These are phyloP conservation scores for Timema podura DNA, from an alignment of 2,888 invertebrate species.

Conservation along the genomic window DNA sequence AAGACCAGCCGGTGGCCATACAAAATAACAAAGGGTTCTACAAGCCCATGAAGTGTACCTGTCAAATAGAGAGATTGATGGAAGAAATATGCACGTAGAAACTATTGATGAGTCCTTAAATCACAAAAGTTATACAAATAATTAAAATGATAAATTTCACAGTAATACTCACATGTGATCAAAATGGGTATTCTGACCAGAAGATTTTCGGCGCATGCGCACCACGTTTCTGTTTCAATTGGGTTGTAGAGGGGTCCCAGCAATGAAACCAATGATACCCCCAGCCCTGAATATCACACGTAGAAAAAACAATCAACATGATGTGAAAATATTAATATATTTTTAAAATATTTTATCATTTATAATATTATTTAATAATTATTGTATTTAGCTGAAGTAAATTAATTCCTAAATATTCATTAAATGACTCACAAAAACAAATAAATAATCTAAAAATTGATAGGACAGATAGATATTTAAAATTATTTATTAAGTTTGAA, in stretches of 20 bases:
- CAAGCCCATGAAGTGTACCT: not conserved
- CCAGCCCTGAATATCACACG: not conserved
- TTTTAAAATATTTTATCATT: not conserved
- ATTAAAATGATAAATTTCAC: conserved; percentile 9
- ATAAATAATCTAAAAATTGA: no score
- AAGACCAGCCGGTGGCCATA: conserved; percentile 37
- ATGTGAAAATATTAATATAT: not conserved
- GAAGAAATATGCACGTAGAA: not conserved
- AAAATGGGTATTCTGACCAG: conserved; percentile 84
- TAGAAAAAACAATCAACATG: conserved; percentile 1
- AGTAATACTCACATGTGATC: conserved; percentile 83
- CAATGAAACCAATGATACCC: conserved; percentile 19
- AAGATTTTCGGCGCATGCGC: conserved; percentile 70
- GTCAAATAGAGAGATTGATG: not conserved
- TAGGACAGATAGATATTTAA: no score
- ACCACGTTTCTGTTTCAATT: conserved; percentile 45
- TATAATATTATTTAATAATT: not conserved
- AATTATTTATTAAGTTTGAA: no score
- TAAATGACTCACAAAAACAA: no score
- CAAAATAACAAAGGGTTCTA: not conserved
- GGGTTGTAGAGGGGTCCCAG: conserved; percentile 28
- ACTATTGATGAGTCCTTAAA: conserved; percentile 39
- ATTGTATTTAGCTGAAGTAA: not conserved
- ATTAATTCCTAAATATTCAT: no score
- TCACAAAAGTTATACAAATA: conserved; percentile 23